These are phyloP conservation scores for Novumbra hubbsi DNA, from an alignment of 2,797 vertebrate genomes.

Conservation along the genomic window DNA sequence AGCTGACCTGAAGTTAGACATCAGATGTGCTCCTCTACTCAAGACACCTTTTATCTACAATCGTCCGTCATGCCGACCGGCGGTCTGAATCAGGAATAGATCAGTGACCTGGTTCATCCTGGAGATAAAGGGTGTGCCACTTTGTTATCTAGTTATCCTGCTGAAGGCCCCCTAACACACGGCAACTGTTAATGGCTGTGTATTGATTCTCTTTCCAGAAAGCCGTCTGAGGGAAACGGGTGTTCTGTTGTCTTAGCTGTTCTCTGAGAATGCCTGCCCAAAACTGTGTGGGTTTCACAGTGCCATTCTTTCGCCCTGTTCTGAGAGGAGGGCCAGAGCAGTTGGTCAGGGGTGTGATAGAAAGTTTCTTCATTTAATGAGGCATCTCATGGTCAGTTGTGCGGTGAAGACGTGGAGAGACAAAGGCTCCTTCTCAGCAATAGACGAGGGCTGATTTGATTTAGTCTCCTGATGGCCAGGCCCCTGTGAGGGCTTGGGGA, in stretches of 20 bases:
- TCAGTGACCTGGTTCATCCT: constrained; percentile 63
- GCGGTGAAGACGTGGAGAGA: constrained; percentile 46
- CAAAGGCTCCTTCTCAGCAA: constrained; percentile 61
- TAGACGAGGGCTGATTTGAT: constrained; percentile 63
- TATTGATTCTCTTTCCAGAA: constrained; percentile 57
- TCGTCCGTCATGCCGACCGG: not conserved
- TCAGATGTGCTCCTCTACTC: not conserved
- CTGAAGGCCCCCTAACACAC: constrained; percentile 29
- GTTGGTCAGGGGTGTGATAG: not conserved
- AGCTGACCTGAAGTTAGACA: not conserved
- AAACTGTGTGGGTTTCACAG: not conserved
- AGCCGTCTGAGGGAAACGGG: not conserved
- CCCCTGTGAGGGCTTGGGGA: constrained; percentile 48
- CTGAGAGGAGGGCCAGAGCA: not conserved
- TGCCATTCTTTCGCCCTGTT: too few species aligned
- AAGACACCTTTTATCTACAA: too few species aligned
- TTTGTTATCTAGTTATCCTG: constrained; percentile 35
- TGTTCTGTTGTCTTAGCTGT: not conserved
- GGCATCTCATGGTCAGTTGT: constrained; percentile 33
- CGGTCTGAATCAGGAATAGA: constrained; percentile 19
- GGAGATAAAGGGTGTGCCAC: constrained; percentile 47
- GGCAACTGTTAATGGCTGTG: constrained; percentile 55
- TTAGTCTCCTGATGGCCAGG: constrained; percentile 60
- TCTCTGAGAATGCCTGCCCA: constrained; percentile 1
- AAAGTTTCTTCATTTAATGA: constrained; percentile 19